A percentile compares a stretch with the other conserved stretches of the same genome.
phyloP scores from a whole-genome alignment of 1,140 invertebrate genomes.

The Polyergus mexicanus region DNA sequence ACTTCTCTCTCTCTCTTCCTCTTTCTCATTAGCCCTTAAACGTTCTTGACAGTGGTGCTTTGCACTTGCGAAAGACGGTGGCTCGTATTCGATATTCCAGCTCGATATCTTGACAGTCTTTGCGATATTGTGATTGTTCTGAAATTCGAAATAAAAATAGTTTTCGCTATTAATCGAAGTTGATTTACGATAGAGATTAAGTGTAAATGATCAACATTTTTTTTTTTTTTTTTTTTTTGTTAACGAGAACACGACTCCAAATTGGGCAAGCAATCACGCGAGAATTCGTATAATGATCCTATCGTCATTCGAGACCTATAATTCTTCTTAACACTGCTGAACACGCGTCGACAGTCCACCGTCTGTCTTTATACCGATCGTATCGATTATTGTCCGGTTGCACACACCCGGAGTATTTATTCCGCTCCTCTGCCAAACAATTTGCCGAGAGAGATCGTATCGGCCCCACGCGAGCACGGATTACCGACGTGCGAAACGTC shows the following conservation, averaged over 20 bases:
- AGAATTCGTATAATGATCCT: conserved; percentile 1
- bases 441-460: conserved; percentile 46
- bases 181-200: neutral
- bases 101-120: neutral
- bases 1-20: conserved; percentile 50
- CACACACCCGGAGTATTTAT: conserved; percentile 7
- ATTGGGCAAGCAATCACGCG: neutral
- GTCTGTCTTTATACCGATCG: conserved; percentile 10
- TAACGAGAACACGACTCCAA: neutral
- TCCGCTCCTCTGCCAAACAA: conserved; percentile 28
- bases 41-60: conserved; percentile 66
- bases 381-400: conserved; percentile 31
- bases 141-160: conserved; percentile 1
- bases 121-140: neutral
- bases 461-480: conserved; percentile 22
- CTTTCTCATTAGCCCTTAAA: conserved; percentile 67
- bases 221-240: neutral
- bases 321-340: neutral
- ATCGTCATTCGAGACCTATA: neutral
- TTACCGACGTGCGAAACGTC: conserved; percentile 17
- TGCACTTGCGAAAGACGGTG: conserved; percentile 42
- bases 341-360: neutral
- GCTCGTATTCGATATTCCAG: neutral
- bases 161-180: neutral
- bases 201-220: neutral